Conservation (phyloP, 2,888 invertebrate species). For the Athalia circularis region DNA sequence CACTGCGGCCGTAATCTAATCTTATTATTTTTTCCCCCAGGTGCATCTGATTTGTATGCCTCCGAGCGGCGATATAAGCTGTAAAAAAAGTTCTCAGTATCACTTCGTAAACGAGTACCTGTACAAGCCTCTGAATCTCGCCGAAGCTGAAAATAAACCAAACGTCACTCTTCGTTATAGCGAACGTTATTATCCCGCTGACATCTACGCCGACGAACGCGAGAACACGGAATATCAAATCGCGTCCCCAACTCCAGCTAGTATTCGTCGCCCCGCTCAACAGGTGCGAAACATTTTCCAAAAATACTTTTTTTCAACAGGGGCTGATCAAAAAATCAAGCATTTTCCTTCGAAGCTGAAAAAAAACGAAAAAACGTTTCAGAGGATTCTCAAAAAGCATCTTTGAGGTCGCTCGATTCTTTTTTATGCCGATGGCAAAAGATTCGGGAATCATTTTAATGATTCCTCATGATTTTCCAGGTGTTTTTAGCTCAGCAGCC, state of each 20-base stretch:
- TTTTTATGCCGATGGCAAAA: not conserved
- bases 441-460: not conserved
- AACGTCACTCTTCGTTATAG: constrained; percentile 87
- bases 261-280: constrained; percentile 63
- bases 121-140: constrained; percentile 90
- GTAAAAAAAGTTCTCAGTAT: constrained; percentile 91
- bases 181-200: constrained; percentile 89
- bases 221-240: constrained; percentile 68
- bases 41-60: constrained; percentile 96
- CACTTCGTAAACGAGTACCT: constrained; percentile 95
- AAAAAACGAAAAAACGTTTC: too few species aligned
- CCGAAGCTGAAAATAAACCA: constrained; percentile 87
- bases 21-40: constrained; percentile 72
- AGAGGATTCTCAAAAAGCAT: too few species aligned
- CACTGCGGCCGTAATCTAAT: too few species aligned
- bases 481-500: constrained; percentile 69
- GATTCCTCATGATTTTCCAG: constrained; percentile 46
- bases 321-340: too few species aligned
- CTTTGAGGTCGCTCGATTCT: too few species aligned
- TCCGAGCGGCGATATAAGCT: constrained; percentile 91
- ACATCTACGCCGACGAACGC: constrained; percentile 78
- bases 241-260: constrained; percentile 59
- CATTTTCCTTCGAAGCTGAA: too few species aligned
- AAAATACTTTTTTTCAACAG: too few species aligned
- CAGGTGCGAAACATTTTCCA: constrained; percentile 46